A percentile compares a stretch with the other conserved stretches of the same genome.
These are phyloP conservation scores for Brachypodius melanocephalos DNA, from an alignment of 2,113 vertebrate genomes.

Conservation along the genomic window DNA sequence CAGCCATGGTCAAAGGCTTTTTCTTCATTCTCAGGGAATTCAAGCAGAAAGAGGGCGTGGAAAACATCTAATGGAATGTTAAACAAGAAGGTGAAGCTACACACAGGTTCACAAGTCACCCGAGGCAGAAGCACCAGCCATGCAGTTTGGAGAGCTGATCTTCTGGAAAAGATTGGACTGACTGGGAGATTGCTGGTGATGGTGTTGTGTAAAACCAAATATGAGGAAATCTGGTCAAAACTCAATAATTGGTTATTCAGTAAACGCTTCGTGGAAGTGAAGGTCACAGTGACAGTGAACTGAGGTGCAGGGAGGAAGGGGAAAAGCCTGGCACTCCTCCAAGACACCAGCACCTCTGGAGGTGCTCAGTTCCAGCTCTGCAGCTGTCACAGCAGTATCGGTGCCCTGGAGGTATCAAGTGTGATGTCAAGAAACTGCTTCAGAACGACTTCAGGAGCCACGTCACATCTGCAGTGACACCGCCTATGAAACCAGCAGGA, in stretches of 20 bases:
- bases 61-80: not conserved
- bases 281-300: not conserved
- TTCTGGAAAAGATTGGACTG: not conserved
- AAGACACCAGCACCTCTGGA: no score
- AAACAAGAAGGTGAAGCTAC: not conserved
- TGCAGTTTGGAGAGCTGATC: not conserved
- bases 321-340: rapidly evolving
- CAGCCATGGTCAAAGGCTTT: not conserved
- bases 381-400: not conserved
- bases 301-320: not conserved
- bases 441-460: not conserved
- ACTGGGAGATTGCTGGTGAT: not conserved
- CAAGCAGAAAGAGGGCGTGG: not conserved
- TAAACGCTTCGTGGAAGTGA: rapidly evolving
- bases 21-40: not conserved
- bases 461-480: rapidly evolving
- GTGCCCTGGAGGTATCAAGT: no score
- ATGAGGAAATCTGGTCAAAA: not conserved
- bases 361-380: not conserved
- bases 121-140: not conserved
- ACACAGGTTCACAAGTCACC: not conserved
- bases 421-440: not conserved
- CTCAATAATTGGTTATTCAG: rapidly evolving
- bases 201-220: not conserved
- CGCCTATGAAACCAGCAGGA: rapidly evolving